These are phyloP conservation scores for Drosophila borealis DNA, from an alignment of 2,888 invertebrate genomes.

Conservation along the genomic window DNA sequence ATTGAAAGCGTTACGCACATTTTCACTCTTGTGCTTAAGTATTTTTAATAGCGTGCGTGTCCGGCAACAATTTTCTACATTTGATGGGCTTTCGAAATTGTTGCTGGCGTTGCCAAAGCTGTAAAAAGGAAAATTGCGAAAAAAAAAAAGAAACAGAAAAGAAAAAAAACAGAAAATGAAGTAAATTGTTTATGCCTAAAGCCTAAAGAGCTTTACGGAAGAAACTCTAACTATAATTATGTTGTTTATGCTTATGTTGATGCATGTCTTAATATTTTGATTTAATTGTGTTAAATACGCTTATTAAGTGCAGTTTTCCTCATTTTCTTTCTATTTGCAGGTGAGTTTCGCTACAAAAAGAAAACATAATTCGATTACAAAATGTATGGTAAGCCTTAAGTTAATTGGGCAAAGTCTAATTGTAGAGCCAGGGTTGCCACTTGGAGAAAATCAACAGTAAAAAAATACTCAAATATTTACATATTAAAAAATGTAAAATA, in stretches of 20 bases:
- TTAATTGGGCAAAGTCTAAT: background rate
- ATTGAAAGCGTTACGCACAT: constrained; percentile 59
- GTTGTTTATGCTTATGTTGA: background rate
- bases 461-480: too few relatives aligned
- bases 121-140: constrained; percentile 55
- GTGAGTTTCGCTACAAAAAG: constrained; percentile 46
- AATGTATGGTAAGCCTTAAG: constrained; percentile 47
- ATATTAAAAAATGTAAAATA: too few relatives aligned
- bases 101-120: constrained; percentile 65
- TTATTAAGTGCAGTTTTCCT: constrained; percentile 26
- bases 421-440: background rate
- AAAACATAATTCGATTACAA: constrained; percentile 6
- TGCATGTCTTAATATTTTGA: constrained; percentile 17
- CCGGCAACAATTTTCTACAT: constrained; percentile 61
- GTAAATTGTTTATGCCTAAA: constrained; percentile 21
- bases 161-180: constrained; percentile 14
- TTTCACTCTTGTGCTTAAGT: constrained; percentile 42
- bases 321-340: constrained; percentile 48
- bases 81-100: constrained; percentile 64
- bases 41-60: constrained; percentile 66
- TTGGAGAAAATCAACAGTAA: too few relatives aligned
- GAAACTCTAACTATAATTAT: background rate
- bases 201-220: constrained; percentile 39
- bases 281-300: constrained; percentile 9
- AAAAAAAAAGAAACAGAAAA: constrained; percentile 4